Evolutionary conservation across 2,113 vertebrate species (phyloP).

Genomic region (Columba janthina): DNA sequence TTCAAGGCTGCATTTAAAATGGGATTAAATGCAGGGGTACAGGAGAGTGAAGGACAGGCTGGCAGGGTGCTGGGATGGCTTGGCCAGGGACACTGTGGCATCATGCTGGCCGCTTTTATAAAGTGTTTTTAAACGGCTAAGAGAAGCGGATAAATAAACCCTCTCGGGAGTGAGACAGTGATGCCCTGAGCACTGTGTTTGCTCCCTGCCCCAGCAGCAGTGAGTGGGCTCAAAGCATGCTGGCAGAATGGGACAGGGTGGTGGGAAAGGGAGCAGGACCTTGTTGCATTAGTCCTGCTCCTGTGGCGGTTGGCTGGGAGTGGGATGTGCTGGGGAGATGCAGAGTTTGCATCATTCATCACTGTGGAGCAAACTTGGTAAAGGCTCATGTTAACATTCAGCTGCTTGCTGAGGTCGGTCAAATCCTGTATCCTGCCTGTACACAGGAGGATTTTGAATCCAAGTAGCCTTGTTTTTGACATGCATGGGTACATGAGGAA

Average conservation of each 20-base stretch:
- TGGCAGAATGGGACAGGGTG: neutral
- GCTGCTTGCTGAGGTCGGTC: neutral
- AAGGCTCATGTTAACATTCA: neutral
- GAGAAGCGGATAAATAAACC: neutral
- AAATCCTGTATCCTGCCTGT: neutral
- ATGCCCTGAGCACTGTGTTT: neutral
- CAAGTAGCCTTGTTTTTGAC: neutral
- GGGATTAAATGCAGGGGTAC: neutral
- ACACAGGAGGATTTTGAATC: neutral
- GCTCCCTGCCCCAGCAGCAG: neutral
- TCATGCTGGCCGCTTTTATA: accelerated
- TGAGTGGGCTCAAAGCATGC: neutral
- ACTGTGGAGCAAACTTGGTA: neutral
- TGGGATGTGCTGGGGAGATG: neutral
- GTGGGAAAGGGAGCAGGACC: neutral
- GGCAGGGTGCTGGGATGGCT: neutral
- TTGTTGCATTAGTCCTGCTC: neutral
- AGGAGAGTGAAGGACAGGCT: neutral
- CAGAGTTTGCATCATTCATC: no score
- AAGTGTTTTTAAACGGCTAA: neutral
- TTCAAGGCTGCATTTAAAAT: neutral
- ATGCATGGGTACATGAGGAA: neutral
- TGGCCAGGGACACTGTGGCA: neutral
- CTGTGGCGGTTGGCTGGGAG: accelerated
- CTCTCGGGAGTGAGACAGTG: neutral